Evolutionary conservation across 2,113 vertebrate species (phyloP).

Genomic region (Taxidea taxus): DNA sequence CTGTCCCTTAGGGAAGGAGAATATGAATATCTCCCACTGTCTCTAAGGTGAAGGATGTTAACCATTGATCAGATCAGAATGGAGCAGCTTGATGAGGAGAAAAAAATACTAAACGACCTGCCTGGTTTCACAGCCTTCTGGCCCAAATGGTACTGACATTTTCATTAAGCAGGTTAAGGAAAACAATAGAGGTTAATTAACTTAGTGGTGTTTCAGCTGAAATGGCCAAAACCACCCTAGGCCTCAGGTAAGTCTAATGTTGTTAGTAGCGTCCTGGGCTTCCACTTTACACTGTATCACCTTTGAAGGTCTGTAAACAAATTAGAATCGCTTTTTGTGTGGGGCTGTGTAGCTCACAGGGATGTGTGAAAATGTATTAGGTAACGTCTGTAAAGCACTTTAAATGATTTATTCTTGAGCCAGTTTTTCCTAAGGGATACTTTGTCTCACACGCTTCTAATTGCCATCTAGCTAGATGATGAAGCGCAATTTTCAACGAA

Average conservation of each 20-base stretch:
- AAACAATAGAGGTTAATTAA: conserved; percentile 66
- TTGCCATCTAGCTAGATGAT: conserved; percentile 54
- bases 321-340: conserved; percentile 47
- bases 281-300: neutral
- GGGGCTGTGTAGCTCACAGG: conserved; percentile 24
- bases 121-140: conserved; percentile 19
- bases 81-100: neutral
- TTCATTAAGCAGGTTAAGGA: conserved; percentile 60
- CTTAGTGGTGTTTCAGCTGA: conserved; percentile 47
- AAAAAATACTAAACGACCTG: conserved; percentile 40
- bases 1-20: neutral
- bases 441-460: conserved; percentile 57
- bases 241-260: conserved; percentile 48
- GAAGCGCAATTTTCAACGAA: conserved; percentile 49
- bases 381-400: conserved; percentile 47
- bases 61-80: conserved; percentile 24
- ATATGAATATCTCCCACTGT: conserved; percentile 6
- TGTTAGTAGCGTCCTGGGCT: conserved; percentile 42
- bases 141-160: conserved; percentile 56
- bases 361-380: conserved; percentile 55
- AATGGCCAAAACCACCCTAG: neutral
- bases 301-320: conserved; percentile 57
- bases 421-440: conserved; percentile 60
- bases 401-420: conserved; percentile 61
- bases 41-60: neutral